Evolutionary conservation across 2,113 vertebrate genomes (phyloP).

Genomic region (Lamprotornis superbus): DNA sequence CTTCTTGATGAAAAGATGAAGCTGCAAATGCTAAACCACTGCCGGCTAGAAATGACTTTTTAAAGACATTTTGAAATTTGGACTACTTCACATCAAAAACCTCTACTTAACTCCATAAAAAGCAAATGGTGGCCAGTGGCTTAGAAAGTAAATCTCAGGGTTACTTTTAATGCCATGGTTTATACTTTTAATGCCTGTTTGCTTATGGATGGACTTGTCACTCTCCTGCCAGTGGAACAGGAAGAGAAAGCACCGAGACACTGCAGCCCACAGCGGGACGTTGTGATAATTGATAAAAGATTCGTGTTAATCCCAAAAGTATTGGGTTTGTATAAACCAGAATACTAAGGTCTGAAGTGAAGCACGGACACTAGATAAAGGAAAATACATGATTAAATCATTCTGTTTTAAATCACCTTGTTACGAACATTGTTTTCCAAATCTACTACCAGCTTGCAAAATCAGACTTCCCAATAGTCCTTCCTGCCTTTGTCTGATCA

Average conservation of each 20-base stretch:
- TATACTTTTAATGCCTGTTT: background rate
- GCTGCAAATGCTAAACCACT: background rate
- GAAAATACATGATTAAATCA: no score
- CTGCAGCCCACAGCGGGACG: fast-evolving
- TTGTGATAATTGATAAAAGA: no score
- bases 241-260: fast-evolving
- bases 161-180: background rate
- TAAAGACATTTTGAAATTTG: background rate
- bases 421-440: no score
- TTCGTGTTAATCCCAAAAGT: no score
- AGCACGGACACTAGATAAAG: no score
- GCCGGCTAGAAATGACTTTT: background rate
- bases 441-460: no score
- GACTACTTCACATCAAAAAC: background rate
- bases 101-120: background rate
- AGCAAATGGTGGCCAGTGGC: background rate
- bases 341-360: no score
- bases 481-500: no score
- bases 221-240: background rate
- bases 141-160: background rate
- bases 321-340: no score
- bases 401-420: no score
- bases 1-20: background rate
- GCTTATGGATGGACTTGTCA: no score
- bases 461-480: no score